Evolutionary conservation across 2,888 invertebrate genomes (phyloP).

Genomic region (Sminthurides aquaticus): DNA sequence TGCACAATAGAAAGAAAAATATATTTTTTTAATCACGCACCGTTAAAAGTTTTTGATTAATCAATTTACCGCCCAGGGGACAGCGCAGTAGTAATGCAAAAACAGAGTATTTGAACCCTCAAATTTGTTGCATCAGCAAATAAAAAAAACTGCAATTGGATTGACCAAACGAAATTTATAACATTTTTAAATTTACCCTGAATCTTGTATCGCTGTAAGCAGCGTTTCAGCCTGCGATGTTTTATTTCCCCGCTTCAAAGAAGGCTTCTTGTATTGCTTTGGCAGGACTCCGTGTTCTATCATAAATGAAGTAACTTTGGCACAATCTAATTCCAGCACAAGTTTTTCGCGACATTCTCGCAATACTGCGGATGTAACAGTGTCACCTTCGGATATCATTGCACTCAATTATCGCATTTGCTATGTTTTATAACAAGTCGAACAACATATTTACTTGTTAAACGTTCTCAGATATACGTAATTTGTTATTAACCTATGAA

Average conservation of each 20-base stretch:
- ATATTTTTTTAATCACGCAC: no score
- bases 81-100: not conserved
- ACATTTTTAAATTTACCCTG: conserved; percentile 3
- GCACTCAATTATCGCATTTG: no score
- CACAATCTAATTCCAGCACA: conserved; percentile 3
- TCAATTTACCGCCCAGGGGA: not conserved
- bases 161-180: no score
- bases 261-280: not conserved
- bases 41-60: not conserved
- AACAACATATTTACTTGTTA: no score
- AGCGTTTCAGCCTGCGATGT: not conserved
- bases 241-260: not conserved
- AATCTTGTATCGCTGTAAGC: conserved; percentile 9
- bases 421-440: no score
- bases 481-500: no score
- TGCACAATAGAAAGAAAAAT: not conserved
- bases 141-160: no score
- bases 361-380: conserved; percentile 12
- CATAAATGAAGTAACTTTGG: conserved; percentile 5
- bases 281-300: not conserved
- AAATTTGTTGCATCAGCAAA: no score
- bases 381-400: not conserved
- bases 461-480: no score
- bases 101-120: no score
- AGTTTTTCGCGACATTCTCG: conserved; percentile 18